Percentiles rank a stretch among this genome's conserved stretches.
These are phyloP conservation scores for Rhimphoctona megacephalus DNA, from an alignment of 2,888 invertebrate species.

Conservation along the genomic window DNA sequence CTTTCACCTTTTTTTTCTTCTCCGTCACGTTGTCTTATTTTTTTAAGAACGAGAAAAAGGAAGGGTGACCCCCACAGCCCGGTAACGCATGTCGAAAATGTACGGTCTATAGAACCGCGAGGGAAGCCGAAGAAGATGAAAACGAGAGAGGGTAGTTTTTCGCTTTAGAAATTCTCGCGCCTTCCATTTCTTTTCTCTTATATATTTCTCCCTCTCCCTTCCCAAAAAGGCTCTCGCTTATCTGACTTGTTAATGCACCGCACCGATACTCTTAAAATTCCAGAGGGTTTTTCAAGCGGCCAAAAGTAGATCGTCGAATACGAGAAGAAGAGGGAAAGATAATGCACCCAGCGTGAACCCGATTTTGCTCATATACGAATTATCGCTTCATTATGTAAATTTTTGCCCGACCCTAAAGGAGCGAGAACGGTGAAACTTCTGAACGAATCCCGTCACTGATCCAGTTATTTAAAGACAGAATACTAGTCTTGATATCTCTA, in stretches of 20 bases:
- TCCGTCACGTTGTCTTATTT: background rate
- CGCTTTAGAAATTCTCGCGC: slow-evolving; percentile 35
- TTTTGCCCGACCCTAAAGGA: background rate
- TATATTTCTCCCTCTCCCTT: slow-evolving; percentile 53
- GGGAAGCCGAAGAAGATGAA: slow-evolving; percentile 46
- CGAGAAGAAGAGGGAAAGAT: background rate
- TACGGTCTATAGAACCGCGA: slow-evolving; percentile 33
- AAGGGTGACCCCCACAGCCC: slow-evolving; percentile 31
- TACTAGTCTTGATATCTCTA: background rate
- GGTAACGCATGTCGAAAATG: slow-evolving; percentile 37
- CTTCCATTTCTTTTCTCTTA: slow-evolving; percentile 18
- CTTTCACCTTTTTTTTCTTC: slow-evolving; percentile 43
- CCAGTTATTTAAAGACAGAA: background rate
- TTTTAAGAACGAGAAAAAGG: slow-evolving; percentile 3
- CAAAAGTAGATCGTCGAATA: slow-evolving; percentile 32
- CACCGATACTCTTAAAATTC: slow-evolving; percentile 77
- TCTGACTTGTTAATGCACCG: slow-evolving; percentile 81
- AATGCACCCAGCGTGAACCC: slow-evolving; percentile 16
- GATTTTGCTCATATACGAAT: slow-evolving; percentile 27
- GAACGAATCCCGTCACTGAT: background rate
- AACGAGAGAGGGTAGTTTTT: slow-evolving; percentile 33
- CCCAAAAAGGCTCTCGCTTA: slow-evolving; percentile 74
- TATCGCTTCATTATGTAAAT: slow-evolving; percentile 29
- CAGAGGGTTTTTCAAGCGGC: slow-evolving; percentile 51
- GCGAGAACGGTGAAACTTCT: slow-evolving; percentile 1